Evolutionary conservation across 2,888 invertebrate genomes (phyloP).

Genomic region (Molorchus minor): DNA sequence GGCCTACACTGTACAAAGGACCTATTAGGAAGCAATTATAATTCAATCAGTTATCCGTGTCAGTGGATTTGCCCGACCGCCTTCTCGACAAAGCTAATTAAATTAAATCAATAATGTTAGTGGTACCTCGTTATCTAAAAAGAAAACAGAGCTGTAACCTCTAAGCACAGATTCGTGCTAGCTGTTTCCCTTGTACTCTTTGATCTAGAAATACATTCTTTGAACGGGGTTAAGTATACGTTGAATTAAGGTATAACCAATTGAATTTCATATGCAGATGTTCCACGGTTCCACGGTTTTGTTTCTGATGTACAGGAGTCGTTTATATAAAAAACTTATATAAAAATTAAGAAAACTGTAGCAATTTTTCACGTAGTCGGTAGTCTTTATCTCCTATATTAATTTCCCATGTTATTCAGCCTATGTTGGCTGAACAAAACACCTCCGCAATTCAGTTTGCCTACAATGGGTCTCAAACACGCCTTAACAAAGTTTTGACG

Average conservation of each 20-base stretch:
- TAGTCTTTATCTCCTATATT: no score
- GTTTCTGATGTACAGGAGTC: no score
- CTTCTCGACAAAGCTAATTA: constrained; percentile 1
- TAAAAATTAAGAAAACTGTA: no score
- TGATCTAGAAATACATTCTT: no score
- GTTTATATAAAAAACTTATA: no score
- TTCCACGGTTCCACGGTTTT: no score
- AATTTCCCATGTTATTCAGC: constrained; percentile 20
- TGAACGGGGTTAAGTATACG: no score
- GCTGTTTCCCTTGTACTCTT: no score
- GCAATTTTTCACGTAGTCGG: no score
- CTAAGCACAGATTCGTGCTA: no score
- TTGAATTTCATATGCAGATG: no score
- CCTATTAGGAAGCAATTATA: constrained; percentile 1
- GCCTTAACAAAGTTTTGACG: constrained; percentile 27
- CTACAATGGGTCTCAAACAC: constrained; percentile 17
- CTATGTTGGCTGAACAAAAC: constrained; percentile 20
- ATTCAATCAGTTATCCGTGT: constrained; percentile 1
- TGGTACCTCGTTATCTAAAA: background rate
- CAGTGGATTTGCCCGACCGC: background rate
- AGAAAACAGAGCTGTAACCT: background rate
- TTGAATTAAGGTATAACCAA: no score
- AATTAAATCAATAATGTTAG: background rate
- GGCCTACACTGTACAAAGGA: background rate
- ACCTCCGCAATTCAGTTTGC: constrained; percentile 16